These are phyloP conservation scores for Muscicapa striata DNA, from an alignment of 2,797 vertebrate genomes.

Conservation along the genomic window DNA sequence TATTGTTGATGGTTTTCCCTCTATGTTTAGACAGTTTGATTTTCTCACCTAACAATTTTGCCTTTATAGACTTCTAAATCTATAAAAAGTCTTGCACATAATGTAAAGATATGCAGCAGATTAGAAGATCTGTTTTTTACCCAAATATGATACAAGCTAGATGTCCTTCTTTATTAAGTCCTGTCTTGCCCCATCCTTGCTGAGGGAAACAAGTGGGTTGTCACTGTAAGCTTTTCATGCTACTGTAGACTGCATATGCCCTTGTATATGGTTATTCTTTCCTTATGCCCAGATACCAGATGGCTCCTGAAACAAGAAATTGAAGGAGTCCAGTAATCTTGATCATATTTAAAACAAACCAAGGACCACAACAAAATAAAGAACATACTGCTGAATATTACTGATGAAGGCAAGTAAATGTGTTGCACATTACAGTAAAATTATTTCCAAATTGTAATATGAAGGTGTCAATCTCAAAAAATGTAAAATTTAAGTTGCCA, in stretches of 20 bases:
- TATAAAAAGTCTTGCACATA: background rate
- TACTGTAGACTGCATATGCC: background rate
- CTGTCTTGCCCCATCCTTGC: background rate
- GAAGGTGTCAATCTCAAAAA: background rate
- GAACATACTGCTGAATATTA: background rate
- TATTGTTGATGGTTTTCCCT: background rate
- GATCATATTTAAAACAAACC: background rate
- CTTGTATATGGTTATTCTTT: background rate
- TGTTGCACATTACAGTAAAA: background rate
- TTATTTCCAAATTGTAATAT: background rate
- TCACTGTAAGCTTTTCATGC: background rate
- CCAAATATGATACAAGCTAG: background rate
- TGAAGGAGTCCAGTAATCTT: background rate
- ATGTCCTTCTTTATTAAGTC: background rate
- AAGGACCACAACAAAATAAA: background rate
- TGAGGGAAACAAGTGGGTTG: background rate
- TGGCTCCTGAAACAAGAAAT: background rate
- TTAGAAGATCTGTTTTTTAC: background rate
- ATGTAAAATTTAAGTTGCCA: background rate
- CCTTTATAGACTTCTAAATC: background rate
- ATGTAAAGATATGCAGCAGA: background rate
- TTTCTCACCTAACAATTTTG: background rate
- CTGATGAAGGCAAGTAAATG: background rate
- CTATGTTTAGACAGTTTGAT: background rate
- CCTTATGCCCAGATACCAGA: background rate